Evolutionary conservation across 2,888 invertebrate genomes (phyloP).

Genomic region (Coleophora flavipennella): DNA sequence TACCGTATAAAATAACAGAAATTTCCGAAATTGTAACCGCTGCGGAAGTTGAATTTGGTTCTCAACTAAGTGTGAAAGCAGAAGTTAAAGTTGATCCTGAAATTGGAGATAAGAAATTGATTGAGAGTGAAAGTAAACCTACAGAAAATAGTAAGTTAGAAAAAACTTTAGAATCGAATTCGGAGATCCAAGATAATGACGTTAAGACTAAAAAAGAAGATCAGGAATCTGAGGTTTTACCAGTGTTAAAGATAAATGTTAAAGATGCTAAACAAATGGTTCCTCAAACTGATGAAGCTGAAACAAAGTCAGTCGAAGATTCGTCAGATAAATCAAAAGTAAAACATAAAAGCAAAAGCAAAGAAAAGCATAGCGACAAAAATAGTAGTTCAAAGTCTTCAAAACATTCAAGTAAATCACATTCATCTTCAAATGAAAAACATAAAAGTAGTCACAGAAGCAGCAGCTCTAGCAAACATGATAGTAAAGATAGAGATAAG

Average conservation of each 20-base stretch:
- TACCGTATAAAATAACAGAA: slow-evolving; percentile 46
- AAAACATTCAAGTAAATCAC: slow-evolving; percentile 55
- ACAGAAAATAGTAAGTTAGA: slow-evolving; percentile 2
- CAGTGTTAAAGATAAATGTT: slow-evolving; percentile 75
- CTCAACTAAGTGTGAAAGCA: slow-evolving; percentile 20
- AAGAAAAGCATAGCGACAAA: slow-evolving; percentile 65
- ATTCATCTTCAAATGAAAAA: slow-evolving; percentile 53
- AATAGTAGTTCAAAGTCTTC: slow-evolving; percentile 40
- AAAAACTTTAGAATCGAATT: slow-evolving; percentile 8
- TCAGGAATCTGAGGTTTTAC: slow-evolving; percentile 45
- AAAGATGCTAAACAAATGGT: slow-evolving; percentile 82
- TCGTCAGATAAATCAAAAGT: slow-evolving; percentile 43
- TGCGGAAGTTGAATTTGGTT: slow-evolving; percentile 30
- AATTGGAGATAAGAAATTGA: background rate
- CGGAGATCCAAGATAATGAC: slow-evolving; percentile 9
- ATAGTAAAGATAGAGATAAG: slow-evolving; percentile 39
- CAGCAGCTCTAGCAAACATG: slow-evolving; percentile 52
- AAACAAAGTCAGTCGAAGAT: slow-evolving; percentile 39
- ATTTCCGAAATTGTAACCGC: slow-evolving; percentile 49
- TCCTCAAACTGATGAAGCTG: slow-evolving; percentile 68
- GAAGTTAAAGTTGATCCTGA: slow-evolving; percentile 7
- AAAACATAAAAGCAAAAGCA: slow-evolving; percentile 44
- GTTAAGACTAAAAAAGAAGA: slow-evolving; percentile 23
- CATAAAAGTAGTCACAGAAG: slow-evolving; percentile 32
- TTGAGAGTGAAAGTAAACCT: background rate